These are phyloP conservation scores for Drosophila stalkeri DNA, from an alignment of 2,888 invertebrate genomes.

Conservation along the genomic window DNA sequence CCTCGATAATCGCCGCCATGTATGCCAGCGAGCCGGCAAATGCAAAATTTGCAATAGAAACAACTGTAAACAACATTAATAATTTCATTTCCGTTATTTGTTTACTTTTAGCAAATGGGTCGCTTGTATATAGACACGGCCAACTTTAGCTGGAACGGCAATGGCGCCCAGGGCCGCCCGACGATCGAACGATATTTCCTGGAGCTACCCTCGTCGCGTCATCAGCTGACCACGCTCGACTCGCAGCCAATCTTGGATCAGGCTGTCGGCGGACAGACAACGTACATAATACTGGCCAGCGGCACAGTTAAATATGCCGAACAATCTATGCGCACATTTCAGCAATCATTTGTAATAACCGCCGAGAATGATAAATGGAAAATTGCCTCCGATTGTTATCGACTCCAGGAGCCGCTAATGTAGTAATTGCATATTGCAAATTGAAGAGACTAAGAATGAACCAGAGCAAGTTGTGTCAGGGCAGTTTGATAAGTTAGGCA, in stretches of 20 bases:
- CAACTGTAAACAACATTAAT: background rate
- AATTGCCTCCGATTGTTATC: slow-evolving; percentile 94
- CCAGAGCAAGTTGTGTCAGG: background rate
- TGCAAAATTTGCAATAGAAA: background rate
- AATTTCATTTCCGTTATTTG: background rate
- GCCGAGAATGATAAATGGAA: slow-evolving; percentile 97
- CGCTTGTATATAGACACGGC: slow-evolving; percentile 94
- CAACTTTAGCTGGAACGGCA: slow-evolving; percentile 97
- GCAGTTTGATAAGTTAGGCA: background rate
- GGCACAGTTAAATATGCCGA: slow-evolving; percentile 92
- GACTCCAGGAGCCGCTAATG: slow-evolving; percentile 88
- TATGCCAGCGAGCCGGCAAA: slow-evolving; percentile 81
- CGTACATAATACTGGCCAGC: slow-evolving; percentile 93
- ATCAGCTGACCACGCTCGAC: slow-evolving; percentile 92
- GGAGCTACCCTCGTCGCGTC: slow-evolving; percentile 93
- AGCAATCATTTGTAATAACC: slow-evolving; percentile 94
- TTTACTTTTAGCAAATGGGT: slow-evolving; percentile 88
- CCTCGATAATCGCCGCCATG: slow-evolving; percentile 94
- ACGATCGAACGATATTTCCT: slow-evolving; percentile 94
- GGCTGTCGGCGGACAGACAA: slow-evolving; percentile 91
- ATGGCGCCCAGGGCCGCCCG: slow-evolving; percentile 91
- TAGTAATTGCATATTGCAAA: background rate
- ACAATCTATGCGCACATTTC: slow-evolving; percentile 89
- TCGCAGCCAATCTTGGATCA: slow-evolving; percentile 93
- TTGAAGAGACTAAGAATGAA: background rate